These are phyloP conservation scores for Nasonia oneida DNA, from an alignment of 2,888 invertebrate species.

Conservation along the genomic window DNA sequence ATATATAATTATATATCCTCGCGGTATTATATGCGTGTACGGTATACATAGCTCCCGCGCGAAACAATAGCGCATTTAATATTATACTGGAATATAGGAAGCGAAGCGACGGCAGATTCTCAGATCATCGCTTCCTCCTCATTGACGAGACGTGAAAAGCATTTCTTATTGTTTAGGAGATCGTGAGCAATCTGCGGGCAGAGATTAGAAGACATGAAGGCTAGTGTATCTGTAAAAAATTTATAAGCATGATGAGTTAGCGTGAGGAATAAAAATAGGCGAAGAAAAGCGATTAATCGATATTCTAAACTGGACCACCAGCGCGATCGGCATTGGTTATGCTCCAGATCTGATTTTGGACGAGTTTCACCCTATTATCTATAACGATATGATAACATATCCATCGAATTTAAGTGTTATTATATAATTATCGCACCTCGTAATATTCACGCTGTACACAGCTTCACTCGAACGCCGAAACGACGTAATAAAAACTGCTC, in stretches of 20 bases:
- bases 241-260: neutral
- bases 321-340: neutral
- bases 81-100: neutral
- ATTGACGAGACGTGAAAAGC: slow-evolving; percentile 25
- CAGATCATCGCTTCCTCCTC: slow-evolving; percentile 14
- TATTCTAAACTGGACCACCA: neutral
- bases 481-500: neutral
- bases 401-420: neutral
- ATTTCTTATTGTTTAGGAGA: neutral
- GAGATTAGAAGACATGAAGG: neutral
- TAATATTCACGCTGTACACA: neutral
- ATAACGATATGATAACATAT: neutral
- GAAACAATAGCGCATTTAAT: slow-evolving; percentile 25
- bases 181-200: neutral
- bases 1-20: neutral
- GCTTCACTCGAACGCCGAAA: neutral
- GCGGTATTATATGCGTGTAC: neutral
- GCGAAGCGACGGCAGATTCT: neutral
- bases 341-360: neutral
- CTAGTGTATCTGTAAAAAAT: neutral
- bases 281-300: neutral
- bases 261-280: neutral
- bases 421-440: too few relatives aligned
- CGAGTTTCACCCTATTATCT: neutral
- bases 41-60: neutral